Conservation (phyloP, 2,113 vertebrate genomes). For the Perca schrenkii region DNA sequence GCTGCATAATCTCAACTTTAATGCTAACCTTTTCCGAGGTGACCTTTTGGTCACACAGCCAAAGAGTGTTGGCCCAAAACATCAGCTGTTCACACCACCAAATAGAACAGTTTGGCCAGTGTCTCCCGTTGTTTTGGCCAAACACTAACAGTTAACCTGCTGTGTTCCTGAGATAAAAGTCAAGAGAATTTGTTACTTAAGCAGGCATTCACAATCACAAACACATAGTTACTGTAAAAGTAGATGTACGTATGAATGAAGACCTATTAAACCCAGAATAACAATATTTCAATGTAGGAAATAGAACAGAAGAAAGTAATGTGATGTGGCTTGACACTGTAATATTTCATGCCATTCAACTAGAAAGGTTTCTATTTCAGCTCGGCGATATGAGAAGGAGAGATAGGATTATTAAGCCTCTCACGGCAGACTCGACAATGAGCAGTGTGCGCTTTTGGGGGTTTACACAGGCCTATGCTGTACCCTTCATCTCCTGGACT, state of each 20-base stretch:
- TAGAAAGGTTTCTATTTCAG: constrained; percentile 48
- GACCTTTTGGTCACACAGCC: background rate
- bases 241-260: background rate
- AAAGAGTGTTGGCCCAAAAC: background rate
- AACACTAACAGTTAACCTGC: background rate
- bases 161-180: background rate
- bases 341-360: constrained; percentile 52
- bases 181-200: background rate
- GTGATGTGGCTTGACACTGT: constrained; percentile 15
- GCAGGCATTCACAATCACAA: background rate
- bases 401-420: constrained; percentile 48
- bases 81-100: background rate
- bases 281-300: background rate
- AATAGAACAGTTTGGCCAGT: background rate
- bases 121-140: background rate
- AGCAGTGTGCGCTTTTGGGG: constrained; percentile 35
- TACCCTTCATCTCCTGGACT: constrained; percentile 2
- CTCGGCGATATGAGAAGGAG: constrained; percentile 33
- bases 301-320: constrained; percentile 10
- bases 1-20: background rate
- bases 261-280: background rate
- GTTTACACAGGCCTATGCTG: background rate
- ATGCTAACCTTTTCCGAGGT: background rate
- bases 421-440: constrained; percentile 40
- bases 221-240: background rate